Evolutionary conservation across 2,797 vertebrate genomes (phyloP), one percentile per base, ranked within the genome.

Genomic region (Apodemus agrarius): DNA sequence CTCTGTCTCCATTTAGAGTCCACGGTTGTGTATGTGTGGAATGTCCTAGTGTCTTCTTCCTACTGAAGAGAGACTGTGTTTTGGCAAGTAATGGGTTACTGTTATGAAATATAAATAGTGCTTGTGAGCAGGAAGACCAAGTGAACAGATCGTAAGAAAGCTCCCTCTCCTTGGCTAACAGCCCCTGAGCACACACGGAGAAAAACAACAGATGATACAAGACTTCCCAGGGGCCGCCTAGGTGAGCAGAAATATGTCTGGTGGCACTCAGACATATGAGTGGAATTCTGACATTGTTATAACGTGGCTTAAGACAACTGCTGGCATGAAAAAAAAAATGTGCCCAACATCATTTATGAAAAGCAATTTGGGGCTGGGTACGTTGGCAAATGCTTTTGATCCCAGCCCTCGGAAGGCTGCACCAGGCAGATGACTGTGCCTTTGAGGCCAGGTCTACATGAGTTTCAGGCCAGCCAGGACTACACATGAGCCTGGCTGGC

Each of bases 191-290:
- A 8, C 34, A 14, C n/a, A 34, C 0, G 10, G 72, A 46, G 31
- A 81, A 49, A 40, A 75, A 65, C 22, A 49, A 67, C 46, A 2
- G n/a, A 6, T 21, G n/a, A 92, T 84, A 76, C 83, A 82, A 92
- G 63, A 69, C 0, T 0, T 49, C 29, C 0, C 6, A n/a, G 49
- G 26, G 57, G 40, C 2, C 17, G 57, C 81, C 85, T 1, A 31
- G 78, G n/a, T 43, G 52, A 19, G 26, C 26, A 40, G 31, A 31
- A 1, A 16, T 49, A 1, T 26, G 63, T 61, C 88, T 31, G 2
- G 3, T 4, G 6, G 3, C 0, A 2, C 22, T 43, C 3, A 0
- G 31, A 57, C 13, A 0, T 40, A 31, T 7, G 37, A n/a, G 40
- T 10, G 19, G 13, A 16, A 5, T 59, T 89, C 76, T 59, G 17